Evolutionary conservation across 2,888 invertebrate species (phyloP), one percentile per base, ranked within the genome.

Genomic region (Aromia moschata): DNA sequence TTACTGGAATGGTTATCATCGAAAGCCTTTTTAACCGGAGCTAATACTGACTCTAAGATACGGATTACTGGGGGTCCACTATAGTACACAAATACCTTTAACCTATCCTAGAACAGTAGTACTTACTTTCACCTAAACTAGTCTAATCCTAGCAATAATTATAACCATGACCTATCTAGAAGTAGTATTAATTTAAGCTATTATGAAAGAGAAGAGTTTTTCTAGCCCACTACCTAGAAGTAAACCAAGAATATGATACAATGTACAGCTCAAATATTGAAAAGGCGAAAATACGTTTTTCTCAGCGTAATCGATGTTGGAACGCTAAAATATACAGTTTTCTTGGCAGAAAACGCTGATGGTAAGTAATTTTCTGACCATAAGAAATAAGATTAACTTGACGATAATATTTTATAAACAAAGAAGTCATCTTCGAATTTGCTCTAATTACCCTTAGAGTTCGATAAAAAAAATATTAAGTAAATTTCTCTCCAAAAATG

Each of bases 51-150:
- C 18, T 51, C 56, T 59, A 59, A 61, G 56, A 55, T 45, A 64
- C 55, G 45, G 38, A 58, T 46, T 61, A 64, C 63, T 59, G 76
- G 74, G 72, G 73, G 69, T 71, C 69, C 70, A 73, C 77, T 77
- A 76, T 74, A 71, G 63, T 71, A 72, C 71, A 71, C 70, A 74
- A 75, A 65, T 69, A 66, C 62, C 56, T 61, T 60, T 63, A 69
- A 67, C 77, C 76, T 77, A 76, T 55, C 77, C 77, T 77, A 78
- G 74, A 72, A 75, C 72, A 72, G 72, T 76, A 71, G 54, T 56
- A 56, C 56, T 57, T 60, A 54, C 47, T 56, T 67, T 58, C 46
- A 63, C 75, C 75, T 76, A 77, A 65, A 63, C 76, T 77, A 77
- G 62, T 56, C 77, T 77, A 76, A 72, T 70, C 75, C 76, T 77